These are phyloP conservation scores for Margarornis squamiger DNA, from an alignment of 2,797 vertebrate species.

Conservation along the genomic window DNA sequence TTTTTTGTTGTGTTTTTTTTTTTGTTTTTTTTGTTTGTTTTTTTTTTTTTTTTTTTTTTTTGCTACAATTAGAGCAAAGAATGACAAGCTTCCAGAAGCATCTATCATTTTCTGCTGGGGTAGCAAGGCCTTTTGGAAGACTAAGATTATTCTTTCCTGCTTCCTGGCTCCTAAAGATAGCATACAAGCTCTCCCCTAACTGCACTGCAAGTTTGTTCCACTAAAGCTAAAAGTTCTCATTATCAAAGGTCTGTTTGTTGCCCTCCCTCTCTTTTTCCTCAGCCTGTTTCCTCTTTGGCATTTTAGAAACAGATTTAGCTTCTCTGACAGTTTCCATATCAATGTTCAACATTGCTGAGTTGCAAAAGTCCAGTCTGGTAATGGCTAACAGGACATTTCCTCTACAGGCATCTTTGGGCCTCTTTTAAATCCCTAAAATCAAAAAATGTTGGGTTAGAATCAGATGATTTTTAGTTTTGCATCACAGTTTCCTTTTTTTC, in stretches of 20 bases:
- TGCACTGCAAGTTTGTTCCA: background rate
- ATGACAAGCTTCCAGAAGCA: accelerated
- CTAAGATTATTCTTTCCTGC: slow-evolving; percentile 18
- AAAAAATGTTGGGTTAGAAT: background rate
- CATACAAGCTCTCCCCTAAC: background rate
- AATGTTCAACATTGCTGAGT: background rate
- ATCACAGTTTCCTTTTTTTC: background rate
- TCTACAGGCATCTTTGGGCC: background rate
- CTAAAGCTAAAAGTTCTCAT: background rate
- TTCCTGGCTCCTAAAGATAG: slow-evolving; percentile 48
- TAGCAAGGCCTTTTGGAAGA: background rate
- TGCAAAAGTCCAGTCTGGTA: background rate
- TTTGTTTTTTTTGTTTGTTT: too few relatives aligned
- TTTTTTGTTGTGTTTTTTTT: too few relatives aligned
- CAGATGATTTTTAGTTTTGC: background rate
- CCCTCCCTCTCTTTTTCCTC: background rate
- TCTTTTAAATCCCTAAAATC: background rate
- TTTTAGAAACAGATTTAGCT: background rate
- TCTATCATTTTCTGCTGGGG: background rate
- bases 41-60: too few relatives aligned
- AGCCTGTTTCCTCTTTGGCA: background rate
- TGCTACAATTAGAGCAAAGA: background rate
- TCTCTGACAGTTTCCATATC: background rate
- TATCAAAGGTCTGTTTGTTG: background rate
- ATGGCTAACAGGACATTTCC: background rate